These are phyloP conservation scores for Denticeps clupeoides DNA, from an alignment of 2,797 vertebrate genomes.

Conservation along the genomic window DNA sequence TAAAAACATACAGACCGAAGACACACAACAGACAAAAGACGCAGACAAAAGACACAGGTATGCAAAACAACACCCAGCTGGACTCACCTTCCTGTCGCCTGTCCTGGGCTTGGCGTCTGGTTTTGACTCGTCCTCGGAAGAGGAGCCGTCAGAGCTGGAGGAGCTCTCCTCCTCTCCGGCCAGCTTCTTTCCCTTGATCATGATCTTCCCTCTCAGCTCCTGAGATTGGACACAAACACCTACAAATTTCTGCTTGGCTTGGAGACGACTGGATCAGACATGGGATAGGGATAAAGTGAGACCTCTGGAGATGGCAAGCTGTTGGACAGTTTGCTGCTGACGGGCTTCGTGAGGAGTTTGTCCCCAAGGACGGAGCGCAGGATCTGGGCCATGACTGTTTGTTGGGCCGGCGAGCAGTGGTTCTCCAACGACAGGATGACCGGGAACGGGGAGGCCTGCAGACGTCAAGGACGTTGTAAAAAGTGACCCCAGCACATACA, in stretches of 20 bases:
- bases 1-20: neutral
- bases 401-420: conserved; percentile 88
- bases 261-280: no score
- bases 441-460: conserved; percentile 46
- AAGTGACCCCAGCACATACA: conserved; percentile 25
- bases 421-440: conserved; percentile 90
- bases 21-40: neutral
- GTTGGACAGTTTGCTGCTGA: conserved; percentile 41
- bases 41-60: neutral
- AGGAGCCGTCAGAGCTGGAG: conserved; percentile 49
- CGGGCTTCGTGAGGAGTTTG: conserved; percentile 65
- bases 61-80: neutral
- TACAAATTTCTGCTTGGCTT: neutral
- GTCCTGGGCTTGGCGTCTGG: conserved; percentile 20
- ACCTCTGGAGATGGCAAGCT: conserved; percentile 81
- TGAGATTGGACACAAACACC: conserved; percentile 31
- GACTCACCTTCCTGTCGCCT: conserved; percentile 22
- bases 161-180: conserved; percentile 28
- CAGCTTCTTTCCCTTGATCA: conserved; percentile 85
- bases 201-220: conserved; percentile 78
- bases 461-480: conserved; percentile 25
- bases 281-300: no score
- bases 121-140: conserved; percentile 53
- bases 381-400: conserved; percentile 76
- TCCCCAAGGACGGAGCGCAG: conserved; percentile 76